Percentiles rank a stretch among this genome's conserved stretches.
Conservation (phyloP, 2,797 vertebrate species). For the Acipenser oxyrinchus region DNA sequence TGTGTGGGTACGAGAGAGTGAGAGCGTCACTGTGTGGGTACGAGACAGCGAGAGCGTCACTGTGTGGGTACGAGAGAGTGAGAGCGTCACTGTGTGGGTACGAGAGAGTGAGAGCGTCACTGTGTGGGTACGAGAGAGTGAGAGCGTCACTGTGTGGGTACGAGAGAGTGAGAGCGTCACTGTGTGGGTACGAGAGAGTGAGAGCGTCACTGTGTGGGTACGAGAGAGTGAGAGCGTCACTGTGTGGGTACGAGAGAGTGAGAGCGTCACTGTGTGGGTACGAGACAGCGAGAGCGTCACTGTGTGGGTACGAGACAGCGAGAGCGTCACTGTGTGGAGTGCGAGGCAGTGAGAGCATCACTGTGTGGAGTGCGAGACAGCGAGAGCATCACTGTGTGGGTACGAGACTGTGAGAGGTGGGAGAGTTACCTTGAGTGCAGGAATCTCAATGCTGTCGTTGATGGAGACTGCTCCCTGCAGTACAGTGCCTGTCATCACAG, state of each 20-base stretch:
- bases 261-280: neutral
- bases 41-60: too few relatives aligned
- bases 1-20: too few relatives aligned
- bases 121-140: neutral
- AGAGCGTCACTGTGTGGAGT: neutral
- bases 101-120: neutral
- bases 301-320: neutral
- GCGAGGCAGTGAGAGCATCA: constrained; percentile 14
- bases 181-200: too few relatives aligned
- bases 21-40: too few relatives aligned
- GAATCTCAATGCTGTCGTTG: constrained; percentile 92
- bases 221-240: neutral
- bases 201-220: neutral
- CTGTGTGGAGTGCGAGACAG: too few relatives aligned
- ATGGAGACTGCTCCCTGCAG: constrained; percentile 85
- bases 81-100: too few relatives aligned
- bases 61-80: too few relatives aligned
- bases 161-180: too few relatives aligned
- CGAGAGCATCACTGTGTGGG: too few relatives aligned
- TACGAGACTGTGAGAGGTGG: too few relatives aligned
- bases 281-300: neutral
- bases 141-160: too few relatives aligned
- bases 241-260: too few relatives aligned
- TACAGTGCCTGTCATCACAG: constrained; percentile 94
- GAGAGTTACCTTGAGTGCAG: constrained; percentile 80